Base-by-base conservation (phyloP, 2,113 vertebrate genomes). In the Microtus richardsoni region DNA sequence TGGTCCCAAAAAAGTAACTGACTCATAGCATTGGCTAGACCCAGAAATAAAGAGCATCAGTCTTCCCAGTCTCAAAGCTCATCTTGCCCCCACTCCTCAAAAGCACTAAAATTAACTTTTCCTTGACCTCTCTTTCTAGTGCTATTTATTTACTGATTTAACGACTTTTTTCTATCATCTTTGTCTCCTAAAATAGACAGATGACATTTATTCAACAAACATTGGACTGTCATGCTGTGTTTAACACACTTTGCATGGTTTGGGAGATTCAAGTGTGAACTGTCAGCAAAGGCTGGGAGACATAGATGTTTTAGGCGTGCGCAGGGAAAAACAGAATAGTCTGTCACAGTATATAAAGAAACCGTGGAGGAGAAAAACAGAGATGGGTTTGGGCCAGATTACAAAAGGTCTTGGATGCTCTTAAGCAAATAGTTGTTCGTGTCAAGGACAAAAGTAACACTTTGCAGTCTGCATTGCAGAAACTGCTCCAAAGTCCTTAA, bases 1-100 rank as follows among this genome's bases (percentile, higher is more conserved):
- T 75, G 95, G 96, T 98, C 96, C 96, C 91, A 94, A 97, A 98
- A 97, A 97, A 98, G 97, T 94, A 97, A 97, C 90, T 97, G 97
- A 96, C 97, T 97, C 97, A 97, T 88, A 96, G 82, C 85, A 90
- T 75, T 92, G 96, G 88, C 95, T 92, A 98, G 85, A 87, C 87
- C 94, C 80, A 96, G 64, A 95, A 97, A 96, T 96, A 97, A 97
- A 96, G 96, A 97, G 85, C 96, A 96, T 94, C 94, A 95, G 93
- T 97, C 91, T 96, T 95, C 94, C 83, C 94, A 87, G 96, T 95
- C 95, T 93, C 95, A 88, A 96, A 92, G 82, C 92, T 96, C 95
- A 89, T 95, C 97, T 96, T 97, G 92, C 95, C 92, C 88, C 93
- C 52, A 89, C 92, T 93, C 92, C 95, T 96, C 96, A 97, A 97